Conservation (phyloP, 2,797 vertebrate species). For the Phylloscopus collybita region DNA sequence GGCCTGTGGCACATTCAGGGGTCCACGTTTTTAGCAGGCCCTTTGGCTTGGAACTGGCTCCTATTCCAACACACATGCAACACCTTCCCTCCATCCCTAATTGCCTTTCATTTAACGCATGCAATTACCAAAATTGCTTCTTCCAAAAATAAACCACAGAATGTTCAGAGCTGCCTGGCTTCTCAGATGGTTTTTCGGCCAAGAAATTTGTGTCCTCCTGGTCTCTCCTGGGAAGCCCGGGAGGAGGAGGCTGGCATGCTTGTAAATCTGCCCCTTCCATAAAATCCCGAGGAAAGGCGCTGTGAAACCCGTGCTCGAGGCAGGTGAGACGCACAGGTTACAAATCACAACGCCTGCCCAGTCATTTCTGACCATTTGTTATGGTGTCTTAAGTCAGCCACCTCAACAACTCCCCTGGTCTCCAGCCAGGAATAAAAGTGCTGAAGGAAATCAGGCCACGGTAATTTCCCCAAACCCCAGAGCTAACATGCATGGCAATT, state of each 20-base stretch:
- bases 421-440: conserved; percentile 41
- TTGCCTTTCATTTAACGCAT: background rate
- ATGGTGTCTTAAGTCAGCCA: conserved; percentile 28
- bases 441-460: conserved; percentile 37
- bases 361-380: conserved; percentile 10
- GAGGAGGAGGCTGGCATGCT: background rate
- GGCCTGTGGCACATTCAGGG: background rate
- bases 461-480: conserved; percentile 56
- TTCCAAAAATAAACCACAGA: conserved; percentile 19
- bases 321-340: background rate
- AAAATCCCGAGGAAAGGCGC: background rate
- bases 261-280: background rate
- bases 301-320: fast-evolving
- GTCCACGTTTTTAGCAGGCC: background rate
- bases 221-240: background rate
- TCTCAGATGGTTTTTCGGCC: background rate
- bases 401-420: conserved; percentile 26
- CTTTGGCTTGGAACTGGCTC: background rate
- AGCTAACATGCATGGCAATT: conserved; percentile 51
- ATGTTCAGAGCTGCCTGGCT: background rate
- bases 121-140: conserved; percentile 28
- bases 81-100: conserved; percentile 38
- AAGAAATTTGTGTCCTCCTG: background rate
- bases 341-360: background rate
- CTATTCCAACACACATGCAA: background rate